Evolutionary conservation across 1,140 invertebrate species (phyloP), one percentile per base, ranked within the genome.

Genomic region (Drosophila teissieri): DNA sequence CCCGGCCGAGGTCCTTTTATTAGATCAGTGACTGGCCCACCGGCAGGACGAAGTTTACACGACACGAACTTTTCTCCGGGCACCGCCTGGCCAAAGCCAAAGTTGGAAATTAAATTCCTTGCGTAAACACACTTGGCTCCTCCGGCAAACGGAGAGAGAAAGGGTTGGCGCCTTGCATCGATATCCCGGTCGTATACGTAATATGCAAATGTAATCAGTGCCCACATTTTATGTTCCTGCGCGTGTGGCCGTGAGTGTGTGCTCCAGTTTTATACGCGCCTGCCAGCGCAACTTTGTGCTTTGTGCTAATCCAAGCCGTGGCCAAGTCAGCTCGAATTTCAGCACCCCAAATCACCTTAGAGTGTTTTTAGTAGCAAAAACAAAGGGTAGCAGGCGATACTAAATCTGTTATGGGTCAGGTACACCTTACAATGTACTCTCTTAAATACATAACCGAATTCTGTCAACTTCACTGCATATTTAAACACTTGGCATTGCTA

Each of bases 151-250:
- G 15, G 31, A 48, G 37, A 42, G 10, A 11, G 15, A 4, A 19
- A 17, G 4, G 34, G 46, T 53, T 54, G 60, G 70, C 46, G 55
- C 58, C 68, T 68, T 61, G 60, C 75, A 78, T 88, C 83, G 62
- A 79, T 88, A 73, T 49, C 40, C 39, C 11, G 48, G 45, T 48
- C 67, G 49, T 80, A 76, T 80, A 77, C 53, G 73, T 80, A 83
- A 89, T 89, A 89, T 89, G 84, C 85, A 89, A 89, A 89, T 89
- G 84, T 89, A 89, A 89, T 89, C 84, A 89, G 84, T 84, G 84
- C 69, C 85, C 63, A 73, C 85, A 84, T 77, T 90, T 86, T 89
- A 89, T 79, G 80, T 82, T 54, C 37, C 62, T 49, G 45, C 19
- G 10, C 36, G 49, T 36, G 15, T 51, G 49, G 31, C 52, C 19